Conservation (phyloP, 2,113 vertebrate species). For the Hippocampus comes region DNA sequence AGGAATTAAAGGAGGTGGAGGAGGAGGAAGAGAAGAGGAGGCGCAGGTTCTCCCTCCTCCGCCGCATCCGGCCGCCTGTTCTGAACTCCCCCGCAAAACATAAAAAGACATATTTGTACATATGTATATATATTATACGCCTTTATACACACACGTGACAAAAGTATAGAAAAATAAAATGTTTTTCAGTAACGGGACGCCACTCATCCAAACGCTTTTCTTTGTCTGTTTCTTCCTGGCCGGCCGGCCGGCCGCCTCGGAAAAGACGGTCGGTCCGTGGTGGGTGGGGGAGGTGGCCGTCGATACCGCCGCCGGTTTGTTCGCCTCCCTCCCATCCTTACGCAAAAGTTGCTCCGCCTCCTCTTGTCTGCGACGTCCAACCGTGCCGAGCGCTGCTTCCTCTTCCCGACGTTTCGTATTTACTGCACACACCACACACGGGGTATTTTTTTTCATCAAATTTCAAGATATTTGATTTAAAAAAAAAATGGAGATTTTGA, state of each 20-base stretch:
- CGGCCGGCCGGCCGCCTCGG: not conserved
- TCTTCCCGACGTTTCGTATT: constrained; percentile 62
- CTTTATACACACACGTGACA: constrained; percentile 74
- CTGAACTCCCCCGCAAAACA: constrained; percentile 65
- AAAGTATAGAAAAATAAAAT: constrained; percentile 81
- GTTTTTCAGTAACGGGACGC: constrained; percentile 72
- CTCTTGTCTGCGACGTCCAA: constrained; percentile 66
- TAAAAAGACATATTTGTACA: constrained; percentile 71
- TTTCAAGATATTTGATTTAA: too few species aligned
- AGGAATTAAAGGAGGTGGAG: constrained; percentile 28
- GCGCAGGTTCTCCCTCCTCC: constrained; percentile 47
- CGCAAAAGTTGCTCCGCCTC: constrained; percentile 72
- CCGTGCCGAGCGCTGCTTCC: constrained; percentile 62
- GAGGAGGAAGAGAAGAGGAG: constrained; percentile 56
- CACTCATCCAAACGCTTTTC: constrained; percentile 55
- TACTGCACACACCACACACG: constrained; percentile 69
- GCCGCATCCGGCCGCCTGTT: constrained; percentile 69
- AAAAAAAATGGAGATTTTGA: too few species aligned
- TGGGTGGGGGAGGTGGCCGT: constrained; percentile 62
- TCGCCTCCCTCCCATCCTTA: constrained; percentile 49
- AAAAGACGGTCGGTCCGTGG: constrained; percentile 58
- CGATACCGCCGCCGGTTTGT: constrained; percentile 56
- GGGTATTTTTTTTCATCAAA: too few species aligned
- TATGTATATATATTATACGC: constrained; percentile 68
- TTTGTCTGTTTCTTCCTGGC: constrained; percentile 24